A percentile compares a stretch with the other conserved stretches of the same genome.
phyloP scores from a whole-genome alignment of 2,797 vertebrate genomes.

The Malurus leucopterus region DNA sequence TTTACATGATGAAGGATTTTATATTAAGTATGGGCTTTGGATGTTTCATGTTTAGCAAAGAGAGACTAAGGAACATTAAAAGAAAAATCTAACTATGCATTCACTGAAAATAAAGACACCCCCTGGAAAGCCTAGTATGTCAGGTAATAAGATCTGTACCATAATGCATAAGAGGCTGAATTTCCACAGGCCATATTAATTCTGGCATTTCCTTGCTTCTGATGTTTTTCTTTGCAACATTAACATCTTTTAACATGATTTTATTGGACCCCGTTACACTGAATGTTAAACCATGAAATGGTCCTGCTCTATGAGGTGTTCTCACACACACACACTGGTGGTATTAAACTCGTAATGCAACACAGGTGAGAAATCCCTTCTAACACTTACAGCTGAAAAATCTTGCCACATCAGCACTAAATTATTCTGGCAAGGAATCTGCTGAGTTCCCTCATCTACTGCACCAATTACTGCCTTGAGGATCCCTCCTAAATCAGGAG shows the following conservation, averaged over 20 bases:
- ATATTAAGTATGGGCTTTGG: not conserved
- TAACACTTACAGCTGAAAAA: constrained; percentile 15
- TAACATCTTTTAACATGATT: constrained; percentile 46
- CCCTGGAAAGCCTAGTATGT: not conserved
- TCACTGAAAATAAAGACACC: not conserved
- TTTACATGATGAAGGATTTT: not conserved
- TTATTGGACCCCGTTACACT: constrained; percentile 28
- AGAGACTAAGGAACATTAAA: not conserved
- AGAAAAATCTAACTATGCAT: not conserved
- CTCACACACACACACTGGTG: not conserved
- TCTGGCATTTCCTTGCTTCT: constrained; percentile 47
- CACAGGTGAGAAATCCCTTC: constrained; percentile 19
- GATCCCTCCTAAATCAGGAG: not conserved
- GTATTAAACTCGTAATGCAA: constrained; percentile 8
- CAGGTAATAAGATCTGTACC: not conserved
- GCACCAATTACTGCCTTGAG: not conserved
- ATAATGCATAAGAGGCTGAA: not conserved
- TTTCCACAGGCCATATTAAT: constrained; percentile 36
- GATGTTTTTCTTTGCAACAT: constrained; percentile 47
- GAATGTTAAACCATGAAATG: not conserved
- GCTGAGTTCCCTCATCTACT: not conserved
- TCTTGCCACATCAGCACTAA: constrained; percentile 17
- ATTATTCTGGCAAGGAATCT: not conserved
- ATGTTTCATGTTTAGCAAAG: not conserved
- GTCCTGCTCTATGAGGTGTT: constrained; percentile 4